Conservation (phyloP, 2,888 invertebrate species). For the Andrena trimmerana region DNA sequence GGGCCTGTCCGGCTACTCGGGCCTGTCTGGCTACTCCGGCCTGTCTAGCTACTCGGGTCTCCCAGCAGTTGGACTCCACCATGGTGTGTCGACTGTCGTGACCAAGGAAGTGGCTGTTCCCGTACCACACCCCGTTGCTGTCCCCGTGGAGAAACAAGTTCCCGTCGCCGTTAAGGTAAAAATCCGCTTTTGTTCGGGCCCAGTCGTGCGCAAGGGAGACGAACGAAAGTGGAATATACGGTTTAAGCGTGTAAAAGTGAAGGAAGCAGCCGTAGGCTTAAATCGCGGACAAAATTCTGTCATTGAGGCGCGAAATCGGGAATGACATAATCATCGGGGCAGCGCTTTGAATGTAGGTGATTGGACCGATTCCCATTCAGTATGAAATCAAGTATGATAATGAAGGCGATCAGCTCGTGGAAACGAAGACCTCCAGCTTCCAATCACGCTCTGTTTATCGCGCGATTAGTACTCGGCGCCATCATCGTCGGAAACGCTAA, state of each 20-base stretch:
- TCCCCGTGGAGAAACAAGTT: slow-evolving; percentile 86
- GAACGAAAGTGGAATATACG: not conserved
- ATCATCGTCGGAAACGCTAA: slow-evolving; percentile 36
- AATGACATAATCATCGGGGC: not conserved
- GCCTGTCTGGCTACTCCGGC: not conserved
- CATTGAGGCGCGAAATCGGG: not conserved
- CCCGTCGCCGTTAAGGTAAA: slow-evolving; percentile 84
- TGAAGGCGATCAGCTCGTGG: not conserved
- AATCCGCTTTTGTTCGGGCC: not conserved
- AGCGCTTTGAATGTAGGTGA: not conserved
- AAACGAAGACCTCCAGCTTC: slow-evolving; percentile 50
- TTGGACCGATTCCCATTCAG: not conserved
- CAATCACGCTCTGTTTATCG: slow-evolving; percentile 66
- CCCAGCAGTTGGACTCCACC: slow-evolving; percentile 32
- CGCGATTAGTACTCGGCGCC: slow-evolving; percentile 20
- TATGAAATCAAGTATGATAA: not conserved
- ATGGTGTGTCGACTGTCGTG: slow-evolving; percentile 84
- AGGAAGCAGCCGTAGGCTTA: not conserved
- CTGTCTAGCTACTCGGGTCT: not conserved
- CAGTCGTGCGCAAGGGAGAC: not conserved
- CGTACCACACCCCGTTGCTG: slow-evolving; percentile 86
- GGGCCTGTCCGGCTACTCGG: too few relatives aligned
- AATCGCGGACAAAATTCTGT: not conserved
- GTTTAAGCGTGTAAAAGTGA: not conserved
- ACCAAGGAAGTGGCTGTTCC: slow-evolving; percentile 86